phyloP scores from a whole-genome alignment of 2,113 vertebrate species.

The Callipepla californica region DNA sequence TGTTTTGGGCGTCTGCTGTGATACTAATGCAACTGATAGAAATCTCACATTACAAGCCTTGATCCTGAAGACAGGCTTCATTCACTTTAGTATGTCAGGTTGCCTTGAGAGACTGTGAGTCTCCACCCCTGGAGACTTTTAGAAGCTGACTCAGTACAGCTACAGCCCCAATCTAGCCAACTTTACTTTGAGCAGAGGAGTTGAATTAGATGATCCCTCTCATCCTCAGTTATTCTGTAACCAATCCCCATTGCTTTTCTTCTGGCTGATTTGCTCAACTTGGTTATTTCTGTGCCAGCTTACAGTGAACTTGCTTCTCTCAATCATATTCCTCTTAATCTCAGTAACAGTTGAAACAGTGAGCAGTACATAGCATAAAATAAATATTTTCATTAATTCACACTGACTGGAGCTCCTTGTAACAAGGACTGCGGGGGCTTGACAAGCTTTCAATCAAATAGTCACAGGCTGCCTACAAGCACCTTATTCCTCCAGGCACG shows the following conservation, averaged over 20 bases:
- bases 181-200: neutral
- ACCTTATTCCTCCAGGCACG: constrained; percentile 17
- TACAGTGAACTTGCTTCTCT: neutral
- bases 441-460: neutral
- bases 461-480: neutral
- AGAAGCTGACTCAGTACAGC: neutral
- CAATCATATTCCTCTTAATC: neutral
- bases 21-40: neutral
- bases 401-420: neutral
- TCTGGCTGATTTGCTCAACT: neutral
- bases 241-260: neutral
- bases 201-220: neutral
- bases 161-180: neutral
- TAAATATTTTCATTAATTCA: constrained; percentile 23
- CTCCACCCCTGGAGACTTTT: too few relatives aligned
- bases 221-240: neutral
- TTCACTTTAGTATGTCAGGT: neutral
- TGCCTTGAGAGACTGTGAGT: neutral
- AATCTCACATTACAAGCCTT: neutral
- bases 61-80: neutral
- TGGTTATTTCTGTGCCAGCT: neutral
- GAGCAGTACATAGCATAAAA: neutral
- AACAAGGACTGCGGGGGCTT: neutral
- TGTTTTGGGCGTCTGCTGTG: neutral
- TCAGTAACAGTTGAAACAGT: neutral